Evolutionary conservation across 1,140 invertebrate species (phyloP).

Genomic region (Zaprionus nigranus): DNA sequence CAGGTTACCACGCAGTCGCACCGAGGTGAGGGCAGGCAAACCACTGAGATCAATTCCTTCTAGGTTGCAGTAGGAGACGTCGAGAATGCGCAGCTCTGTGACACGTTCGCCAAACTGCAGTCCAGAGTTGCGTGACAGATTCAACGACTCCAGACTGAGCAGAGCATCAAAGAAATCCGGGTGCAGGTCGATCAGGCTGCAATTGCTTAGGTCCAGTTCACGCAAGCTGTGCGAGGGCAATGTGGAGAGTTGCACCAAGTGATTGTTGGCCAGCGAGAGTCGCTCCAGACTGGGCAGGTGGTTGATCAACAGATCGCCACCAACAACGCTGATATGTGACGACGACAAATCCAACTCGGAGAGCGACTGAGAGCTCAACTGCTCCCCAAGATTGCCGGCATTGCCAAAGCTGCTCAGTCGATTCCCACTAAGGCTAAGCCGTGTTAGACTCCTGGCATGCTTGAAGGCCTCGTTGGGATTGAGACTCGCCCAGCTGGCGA

Average conservation of each 20-base stretch:
- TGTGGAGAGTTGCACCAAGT: slow-evolving; percentile 84
- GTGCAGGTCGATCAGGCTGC: slow-evolving; percentile 85
- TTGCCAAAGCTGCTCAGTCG: slow-evolving; percentile 85
- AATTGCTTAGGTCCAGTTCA: slow-evolving; percentile 86
- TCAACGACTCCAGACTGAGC: slow-evolving; percentile 85
- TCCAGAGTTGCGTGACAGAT: slow-evolving; percentile 86
- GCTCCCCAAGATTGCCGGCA: slow-evolving; percentile 66
- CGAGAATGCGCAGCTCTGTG: slow-evolving; percentile 86
- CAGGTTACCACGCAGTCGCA: slow-evolving; percentile 87
- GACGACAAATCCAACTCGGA: slow-evolving; percentile 85
- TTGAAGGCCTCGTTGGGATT: slow-evolving; percentile 85
- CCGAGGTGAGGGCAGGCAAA: slow-evolving; percentile 86
- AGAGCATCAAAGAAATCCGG: slow-evolving; percentile 85
- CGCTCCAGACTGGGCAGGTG: slow-evolving; percentile 85
- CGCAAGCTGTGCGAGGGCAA: slow-evolving; percentile 86
- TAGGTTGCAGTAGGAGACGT: slow-evolving; percentile 88
- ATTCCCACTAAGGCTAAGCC: slow-evolving; percentile 85
- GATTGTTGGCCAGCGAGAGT: slow-evolving; percentile 86
- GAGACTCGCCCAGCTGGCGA: slow-evolving; percentile 86
- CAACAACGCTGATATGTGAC: slow-evolving; percentile 85
- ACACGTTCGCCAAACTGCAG: slow-evolving; percentile 84
- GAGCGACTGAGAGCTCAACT: slow-evolving; percentile 85
- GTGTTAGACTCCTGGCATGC: slow-evolving; percentile 84
- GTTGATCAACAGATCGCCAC: slow-evolving; percentile 85
- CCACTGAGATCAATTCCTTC: slow-evolving; percentile 86